A percentile compares a stretch with the other conserved stretches of the same genome.
Conservation (phyloP, 2,797 vertebrate genomes). For the Cirrhinus molitorella region DNA sequence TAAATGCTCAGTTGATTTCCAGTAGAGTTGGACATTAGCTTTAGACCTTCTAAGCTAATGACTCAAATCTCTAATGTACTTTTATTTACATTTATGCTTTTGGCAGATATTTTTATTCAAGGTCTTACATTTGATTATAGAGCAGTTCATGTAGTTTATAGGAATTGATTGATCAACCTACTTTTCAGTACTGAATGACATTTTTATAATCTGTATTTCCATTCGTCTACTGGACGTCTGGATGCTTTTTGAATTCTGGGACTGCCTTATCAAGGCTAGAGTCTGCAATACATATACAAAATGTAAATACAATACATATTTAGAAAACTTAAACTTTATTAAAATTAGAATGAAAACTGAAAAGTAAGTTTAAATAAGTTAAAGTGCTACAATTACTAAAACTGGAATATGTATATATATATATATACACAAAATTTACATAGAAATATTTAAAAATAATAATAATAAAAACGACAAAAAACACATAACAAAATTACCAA, state of each 20-base stretch:
- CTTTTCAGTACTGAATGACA: neutral
- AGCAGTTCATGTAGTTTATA: neutral
- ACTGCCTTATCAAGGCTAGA: neutral
- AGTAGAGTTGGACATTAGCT: neutral
- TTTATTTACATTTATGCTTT: neutral
- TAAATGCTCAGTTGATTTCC: constrained; percentile 8
- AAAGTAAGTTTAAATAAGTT: no score
- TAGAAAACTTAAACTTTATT: no score
- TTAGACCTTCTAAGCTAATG: constrained; percentile 2
- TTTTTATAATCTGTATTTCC: neutral
- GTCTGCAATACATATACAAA: no score
- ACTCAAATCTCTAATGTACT: neutral
- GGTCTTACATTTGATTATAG: neutral
- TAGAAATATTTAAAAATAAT: no score
- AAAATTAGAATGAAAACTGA: no score
- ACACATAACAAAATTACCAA: no score
- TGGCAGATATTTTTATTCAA: constrained; percentile 22
- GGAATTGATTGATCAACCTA: neutral
- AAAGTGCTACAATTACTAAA: no score
- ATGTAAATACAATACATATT: no score
- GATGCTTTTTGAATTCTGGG: neutral
- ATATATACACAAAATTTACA: no score
- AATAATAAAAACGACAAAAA: no score
- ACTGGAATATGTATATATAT: no score
- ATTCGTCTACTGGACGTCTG: neutral